Percentiles rank a stretch among this genome's conserved stretches.
Evolutionary conservation across 2,888 invertebrate species (phyloP).

Genomic region (Teleiodes luculella): DNA sequence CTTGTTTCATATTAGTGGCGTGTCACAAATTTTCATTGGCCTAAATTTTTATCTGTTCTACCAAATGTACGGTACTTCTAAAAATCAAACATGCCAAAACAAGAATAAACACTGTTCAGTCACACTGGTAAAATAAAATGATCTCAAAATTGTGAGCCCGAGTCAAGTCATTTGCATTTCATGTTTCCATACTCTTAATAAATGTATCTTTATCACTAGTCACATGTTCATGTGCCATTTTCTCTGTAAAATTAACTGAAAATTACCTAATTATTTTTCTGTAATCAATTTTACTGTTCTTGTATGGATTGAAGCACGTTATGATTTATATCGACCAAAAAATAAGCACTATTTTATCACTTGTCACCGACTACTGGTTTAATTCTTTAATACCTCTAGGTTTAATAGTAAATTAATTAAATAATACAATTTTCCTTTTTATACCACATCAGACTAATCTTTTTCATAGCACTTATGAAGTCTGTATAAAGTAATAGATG

Average conservation of each 20-base stretch:
- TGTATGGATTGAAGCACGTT: constrained; percentile 22
- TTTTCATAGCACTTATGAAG: too few species aligned
- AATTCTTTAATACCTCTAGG: too few species aligned
- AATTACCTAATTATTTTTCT: constrained; percentile 17
- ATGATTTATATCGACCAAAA: constrained; percentile 1
- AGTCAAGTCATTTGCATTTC: constrained; percentile 64
- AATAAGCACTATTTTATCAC: neutral
- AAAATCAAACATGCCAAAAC: constrained; percentile 21
- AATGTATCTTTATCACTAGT: constrained; percentile 40
- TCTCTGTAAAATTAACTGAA: neutral
- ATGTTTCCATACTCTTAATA: constrained; percentile 39
- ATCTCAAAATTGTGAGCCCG: constrained; percentile 71
- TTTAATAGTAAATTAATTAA: too few species aligned
- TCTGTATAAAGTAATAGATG: too few species aligned
- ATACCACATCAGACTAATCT: too few species aligned
- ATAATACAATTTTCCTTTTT: too few species aligned
- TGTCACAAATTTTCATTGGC: neutral
- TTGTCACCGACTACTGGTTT: neutral
- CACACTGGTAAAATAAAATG: constrained; percentile 58
- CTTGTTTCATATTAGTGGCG: too few species aligned
- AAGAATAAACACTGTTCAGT: constrained; percentile 30
- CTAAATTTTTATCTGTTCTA: constrained; percentile 22
- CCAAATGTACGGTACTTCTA: constrained; percentile 56
- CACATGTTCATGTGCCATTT: constrained; percentile 53
- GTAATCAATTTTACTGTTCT: constrained; percentile 1